These are phyloP conservation scores for Temnothorax nylanderi DNA, from an alignment of 1,140 invertebrate species.

Conservation along the genomic window DNA sequence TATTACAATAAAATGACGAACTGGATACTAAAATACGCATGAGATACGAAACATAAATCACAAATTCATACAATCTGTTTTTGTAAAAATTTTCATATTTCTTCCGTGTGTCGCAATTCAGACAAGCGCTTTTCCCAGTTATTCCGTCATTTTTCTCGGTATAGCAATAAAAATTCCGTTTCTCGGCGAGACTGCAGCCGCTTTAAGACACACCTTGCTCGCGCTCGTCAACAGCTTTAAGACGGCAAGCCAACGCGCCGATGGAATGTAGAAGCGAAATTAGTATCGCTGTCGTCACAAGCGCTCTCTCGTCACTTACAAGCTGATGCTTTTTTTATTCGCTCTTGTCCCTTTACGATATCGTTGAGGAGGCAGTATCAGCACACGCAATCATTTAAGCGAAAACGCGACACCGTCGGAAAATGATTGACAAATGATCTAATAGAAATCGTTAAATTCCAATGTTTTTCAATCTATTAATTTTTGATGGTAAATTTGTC, in stretches of 20 bases:
- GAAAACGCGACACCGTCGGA: constrained; percentile 41
- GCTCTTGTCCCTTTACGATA: constrained; percentile 34
- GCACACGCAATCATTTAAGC: constrained; percentile 43
- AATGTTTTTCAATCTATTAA: not conserved
- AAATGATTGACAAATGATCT: not conserved
- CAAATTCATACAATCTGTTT: not conserved
- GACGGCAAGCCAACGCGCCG: constrained; percentile 63
- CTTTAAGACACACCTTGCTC: constrained; percentile 27
- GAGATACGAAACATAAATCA: not conserved
- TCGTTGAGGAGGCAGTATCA: constrained; percentile 4
- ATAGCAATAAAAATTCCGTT: constrained; percentile 49
- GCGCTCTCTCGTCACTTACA: constrained; percentile 62
- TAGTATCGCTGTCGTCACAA: constrained; percentile 71
- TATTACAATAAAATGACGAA: not conserved
- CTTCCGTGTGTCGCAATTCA: not conserved
- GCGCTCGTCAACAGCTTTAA: constrained; percentile 52
- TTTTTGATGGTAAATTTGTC: not conserved
- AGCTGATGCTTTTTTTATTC: constrained; percentile 49
- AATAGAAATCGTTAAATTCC: not conserved
- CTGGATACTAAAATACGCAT: not conserved
- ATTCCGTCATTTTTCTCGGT: constrained; percentile 29
- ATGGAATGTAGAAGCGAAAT: constrained; percentile 77
- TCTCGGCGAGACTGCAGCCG: constrained; percentile 23
- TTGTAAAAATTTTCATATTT: not conserved
- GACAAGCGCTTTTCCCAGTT: constrained; percentile 8